Base-by-base conservation (phyloP, 2,888 invertebrate species). In the Plagodis pulveraria region DNA sequence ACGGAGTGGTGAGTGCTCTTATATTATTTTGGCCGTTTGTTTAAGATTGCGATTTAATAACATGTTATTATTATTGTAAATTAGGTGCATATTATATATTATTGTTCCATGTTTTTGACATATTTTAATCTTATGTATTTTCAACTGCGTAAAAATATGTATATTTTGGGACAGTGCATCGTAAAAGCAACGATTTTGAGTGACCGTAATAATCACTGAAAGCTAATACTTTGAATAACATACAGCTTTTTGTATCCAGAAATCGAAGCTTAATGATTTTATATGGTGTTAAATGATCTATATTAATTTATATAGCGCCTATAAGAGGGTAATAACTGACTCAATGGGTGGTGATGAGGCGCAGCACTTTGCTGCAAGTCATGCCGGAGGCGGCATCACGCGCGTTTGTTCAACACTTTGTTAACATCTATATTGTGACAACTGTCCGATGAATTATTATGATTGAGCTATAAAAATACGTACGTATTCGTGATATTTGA, bases 1-100 rank as follows among this genome's bases (percentile, higher is more conserved):
- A 72, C 62, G 73, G 62, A 79, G 65, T 79, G 86, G 87, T 87
- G 66, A 86, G 87, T 80, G 86, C 78, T 41, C 10, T 7, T 46
- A 44, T 52, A 85, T 78, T 41, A n/a, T 7, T 46, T 46, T 52
- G 50, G 45, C 11, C 50, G 33, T 50, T 58, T 51, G 49, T 65
- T 45, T 62, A 52, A 58, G 7, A 9, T 33, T 35, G 58, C 50
- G 48, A 71, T 62, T 61, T 64, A 55, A 57, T 46, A 46, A 45
- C 55, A 45, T 44, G 62, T 22, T 52, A 58, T 50, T 42, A 7
- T 10, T 38, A 22, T 45, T 10, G 35, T 11, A 6, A 40, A 45
- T 12, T 68, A 63, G 35, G 60, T 51, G 67, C n/a, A n/a, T n/a
- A n/a, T n/a, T n/a, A n/a, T n/a, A n/a, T n/a, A 63, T 1, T 70